These are phyloP conservation scores for Listronotus oregonensis DNA, from an alignment of 1,140 invertebrate species.

Conservation along the genomic window DNA sequence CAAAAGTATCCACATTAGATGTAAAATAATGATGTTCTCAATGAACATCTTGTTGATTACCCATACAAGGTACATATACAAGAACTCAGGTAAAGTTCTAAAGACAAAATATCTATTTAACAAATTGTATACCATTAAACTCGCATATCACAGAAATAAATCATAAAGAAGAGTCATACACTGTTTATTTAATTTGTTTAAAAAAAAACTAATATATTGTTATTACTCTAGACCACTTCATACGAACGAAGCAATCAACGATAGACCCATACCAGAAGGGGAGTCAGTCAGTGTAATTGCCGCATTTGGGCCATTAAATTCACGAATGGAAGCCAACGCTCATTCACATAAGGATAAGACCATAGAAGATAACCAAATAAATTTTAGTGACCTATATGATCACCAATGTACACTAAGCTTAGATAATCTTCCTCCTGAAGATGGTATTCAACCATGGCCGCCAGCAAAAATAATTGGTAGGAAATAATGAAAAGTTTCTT, in stretches of 20 bases:
- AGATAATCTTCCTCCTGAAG: conserved; percentile 58
- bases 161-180: too few species aligned
- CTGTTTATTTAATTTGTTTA: too few species aligned
- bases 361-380: conserved; percentile 73
- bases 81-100: too few species aligned
- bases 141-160: too few species aligned
- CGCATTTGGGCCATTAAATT: conserved; percentile 83
- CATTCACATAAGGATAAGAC: conserved; percentile 77
- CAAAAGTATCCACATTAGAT: too few species aligned
- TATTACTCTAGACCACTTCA: conserved; percentile 65
- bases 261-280: conserved; percentile 69
- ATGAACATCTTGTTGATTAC: too few species aligned
- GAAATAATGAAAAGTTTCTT: too few species aligned
- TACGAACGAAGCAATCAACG: conserved; percentile 73
- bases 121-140: too few species aligned
- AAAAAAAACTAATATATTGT: too few species aligned
- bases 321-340: conserved; percentile 78
- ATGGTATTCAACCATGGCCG: conserved; percentile 69
- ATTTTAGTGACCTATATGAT: conserved; percentile 64
- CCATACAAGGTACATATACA: too few species aligned
- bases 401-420: conserved; percentile 50
- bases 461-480: conserved; percentile 63
- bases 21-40: too few species aligned
- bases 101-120: too few species aligned
- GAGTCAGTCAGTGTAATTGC: conserved; percentile 77